Evolutionary conservation across 37 sponge, comb jelly and placozoan genomes (phyloP).

Genomic region (Halichondria panicea): DNA sequence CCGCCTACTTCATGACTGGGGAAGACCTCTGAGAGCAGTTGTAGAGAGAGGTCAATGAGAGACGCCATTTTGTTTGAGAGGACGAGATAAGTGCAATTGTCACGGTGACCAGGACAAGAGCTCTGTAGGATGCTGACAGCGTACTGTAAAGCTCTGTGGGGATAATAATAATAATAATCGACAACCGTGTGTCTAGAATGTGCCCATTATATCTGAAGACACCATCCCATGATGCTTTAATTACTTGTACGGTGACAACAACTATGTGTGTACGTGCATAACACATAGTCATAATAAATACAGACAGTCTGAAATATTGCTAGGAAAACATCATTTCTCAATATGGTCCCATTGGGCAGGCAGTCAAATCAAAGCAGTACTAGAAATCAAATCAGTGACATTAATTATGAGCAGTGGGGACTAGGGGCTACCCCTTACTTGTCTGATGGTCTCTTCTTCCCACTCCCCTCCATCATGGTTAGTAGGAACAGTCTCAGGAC

Average conservation of each 20-base stretch:
- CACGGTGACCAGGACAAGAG: conserved; percentile 23
- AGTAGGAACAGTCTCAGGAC: conserved; percentile 31
- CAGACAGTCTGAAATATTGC: conserved; percentile 1
- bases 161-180: neutral
- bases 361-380: neutral
- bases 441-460: conserved; percentile 8
- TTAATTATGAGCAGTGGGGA: too few relatives aligned
- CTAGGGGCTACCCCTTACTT: conserved; percentile 22
- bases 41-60: conserved; percentile 39
- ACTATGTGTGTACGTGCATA: neutral
- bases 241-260: neutral
- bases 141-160: conserved; percentile 23
- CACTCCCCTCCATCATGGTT: neutral
- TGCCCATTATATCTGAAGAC: neutral
- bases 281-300: neutral
- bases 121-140: conserved; percentile 16
- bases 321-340: too few relatives aligned
- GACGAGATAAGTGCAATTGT: conserved; percentile 29
- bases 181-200: neutral
- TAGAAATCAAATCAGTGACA: neutral
- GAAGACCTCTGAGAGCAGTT: neutral
- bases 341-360: too few relatives aligned
- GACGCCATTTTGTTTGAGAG: conserved; percentile 32
- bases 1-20: neutral
- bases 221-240: neutral